Evolutionary conservation across 2,113 vertebrate species (phyloP).

Genomic region (Varanus salvator): DNA sequence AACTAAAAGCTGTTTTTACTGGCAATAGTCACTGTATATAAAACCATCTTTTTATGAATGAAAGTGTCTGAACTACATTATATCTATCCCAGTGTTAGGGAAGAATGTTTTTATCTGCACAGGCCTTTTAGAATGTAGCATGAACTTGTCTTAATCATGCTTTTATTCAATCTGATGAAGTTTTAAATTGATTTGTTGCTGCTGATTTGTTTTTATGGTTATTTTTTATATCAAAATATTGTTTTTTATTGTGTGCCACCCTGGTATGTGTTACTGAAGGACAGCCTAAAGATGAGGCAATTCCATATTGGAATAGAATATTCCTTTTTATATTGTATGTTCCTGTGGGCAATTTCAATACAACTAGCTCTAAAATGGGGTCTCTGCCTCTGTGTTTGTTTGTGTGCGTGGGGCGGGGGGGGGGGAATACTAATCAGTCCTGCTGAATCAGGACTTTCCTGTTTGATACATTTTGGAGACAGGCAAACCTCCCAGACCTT

Average conservation of each 20-base stretch:
- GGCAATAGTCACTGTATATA: neutral
- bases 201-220: neutral
- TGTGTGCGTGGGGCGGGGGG: no score
- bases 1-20: neutral
- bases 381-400: no score
- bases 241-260: neutral
- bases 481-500: neutral
- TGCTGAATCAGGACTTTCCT: neutral
- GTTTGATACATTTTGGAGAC: neutral
- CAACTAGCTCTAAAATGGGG: neutral
- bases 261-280: neutral
- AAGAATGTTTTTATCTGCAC: neutral
- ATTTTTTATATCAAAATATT: neutral
- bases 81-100: neutral
- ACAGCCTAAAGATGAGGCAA: neutral
- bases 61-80: no score
- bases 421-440: neutral
- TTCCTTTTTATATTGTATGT: neutral
- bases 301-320: no score
- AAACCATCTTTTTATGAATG: neutral
- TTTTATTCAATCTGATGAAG: neutral
- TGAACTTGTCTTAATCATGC: neutral
- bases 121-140: neutral
- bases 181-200: neutral
- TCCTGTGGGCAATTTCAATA: neutral